Conservation (phyloP, 1,140 invertebrate genomes). For the Nephotettix cincticeps region DNA sequence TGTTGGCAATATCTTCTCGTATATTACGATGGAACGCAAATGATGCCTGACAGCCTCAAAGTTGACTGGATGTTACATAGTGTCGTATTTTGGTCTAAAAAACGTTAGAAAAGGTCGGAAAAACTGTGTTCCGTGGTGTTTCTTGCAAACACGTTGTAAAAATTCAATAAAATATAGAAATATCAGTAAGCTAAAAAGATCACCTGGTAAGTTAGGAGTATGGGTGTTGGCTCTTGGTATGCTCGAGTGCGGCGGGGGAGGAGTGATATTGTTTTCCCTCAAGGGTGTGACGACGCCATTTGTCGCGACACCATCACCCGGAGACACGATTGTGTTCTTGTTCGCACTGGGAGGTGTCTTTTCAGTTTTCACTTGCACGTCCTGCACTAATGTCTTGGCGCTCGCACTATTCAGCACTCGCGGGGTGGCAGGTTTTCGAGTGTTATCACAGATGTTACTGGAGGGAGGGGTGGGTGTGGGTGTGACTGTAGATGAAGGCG, state of each 20-base stretch:
- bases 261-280: background rate
- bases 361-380: background rate
- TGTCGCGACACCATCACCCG: background rate
- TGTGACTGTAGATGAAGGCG: background rate
- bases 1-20: too few relatives aligned
- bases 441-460: conserved; percentile 32
- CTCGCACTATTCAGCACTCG: background rate
- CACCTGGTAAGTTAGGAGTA: conserved; percentile 28
- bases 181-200: too few relatives aligned
- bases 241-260: conserved; percentile 9
- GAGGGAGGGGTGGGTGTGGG: background rate
- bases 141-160: too few relatives aligned
- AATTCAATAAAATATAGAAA: too few relatives aligned
- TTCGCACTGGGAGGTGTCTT: background rate
- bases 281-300: background rate
- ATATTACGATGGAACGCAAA: too few relatives aligned
- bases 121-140: too few relatives aligned
- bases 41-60: too few relatives aligned
- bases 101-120: too few relatives aligned
- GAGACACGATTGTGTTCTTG: background rate
- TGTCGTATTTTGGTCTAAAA: too few relatives aligned
- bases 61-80: too few relatives aligned
- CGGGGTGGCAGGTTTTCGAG: conserved; percentile 8
- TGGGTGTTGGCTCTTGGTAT: conserved; percentile 23
- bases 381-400: background rate